Evolutionary conservation across 2,797 vertebrate species (phyloP).

Genomic region (Lophotriccus pileatus): DNA sequence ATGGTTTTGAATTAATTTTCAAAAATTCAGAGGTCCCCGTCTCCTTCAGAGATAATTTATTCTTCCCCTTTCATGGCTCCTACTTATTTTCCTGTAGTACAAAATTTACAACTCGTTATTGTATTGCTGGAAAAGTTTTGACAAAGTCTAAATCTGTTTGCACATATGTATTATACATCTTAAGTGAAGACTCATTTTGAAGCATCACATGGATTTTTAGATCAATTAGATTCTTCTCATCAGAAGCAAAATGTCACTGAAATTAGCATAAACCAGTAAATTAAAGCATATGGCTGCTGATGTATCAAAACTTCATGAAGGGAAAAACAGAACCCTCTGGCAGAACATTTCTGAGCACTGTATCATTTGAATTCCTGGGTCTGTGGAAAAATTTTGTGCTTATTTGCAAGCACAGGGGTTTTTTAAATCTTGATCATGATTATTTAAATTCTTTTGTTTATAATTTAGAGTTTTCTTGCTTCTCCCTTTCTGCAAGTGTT

Average conservation of each 20-base stretch:
- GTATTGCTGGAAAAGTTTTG: background rate
- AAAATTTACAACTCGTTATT: background rate
- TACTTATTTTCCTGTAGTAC: background rate
- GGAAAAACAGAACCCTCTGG: background rate
- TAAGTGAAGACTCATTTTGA: background rate
- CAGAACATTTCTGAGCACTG: background rate
- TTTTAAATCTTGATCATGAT: background rate
- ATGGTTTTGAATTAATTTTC: background rate
- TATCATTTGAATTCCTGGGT: background rate
- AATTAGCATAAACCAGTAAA: constrained; percentile 7
- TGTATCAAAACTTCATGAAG: background rate
- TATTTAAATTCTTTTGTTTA: background rate
- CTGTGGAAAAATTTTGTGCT: background rate
- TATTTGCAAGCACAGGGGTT: background rate
- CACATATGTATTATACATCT: background rate
- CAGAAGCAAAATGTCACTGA: background rate
- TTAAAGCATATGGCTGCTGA: background rate
- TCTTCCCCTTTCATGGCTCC: background rate
- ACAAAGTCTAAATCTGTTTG: background rate
- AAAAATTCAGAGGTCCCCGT: background rate
- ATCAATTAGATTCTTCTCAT: background rate
- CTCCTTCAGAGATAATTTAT: background rate
- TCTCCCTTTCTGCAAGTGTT: background rate
- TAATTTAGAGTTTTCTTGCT: background rate
- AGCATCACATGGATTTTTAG: constrained; percentile 2